Conservation (phyloP, 2,113 vertebrate species). For the Brachyistius frenatus region DNA sequence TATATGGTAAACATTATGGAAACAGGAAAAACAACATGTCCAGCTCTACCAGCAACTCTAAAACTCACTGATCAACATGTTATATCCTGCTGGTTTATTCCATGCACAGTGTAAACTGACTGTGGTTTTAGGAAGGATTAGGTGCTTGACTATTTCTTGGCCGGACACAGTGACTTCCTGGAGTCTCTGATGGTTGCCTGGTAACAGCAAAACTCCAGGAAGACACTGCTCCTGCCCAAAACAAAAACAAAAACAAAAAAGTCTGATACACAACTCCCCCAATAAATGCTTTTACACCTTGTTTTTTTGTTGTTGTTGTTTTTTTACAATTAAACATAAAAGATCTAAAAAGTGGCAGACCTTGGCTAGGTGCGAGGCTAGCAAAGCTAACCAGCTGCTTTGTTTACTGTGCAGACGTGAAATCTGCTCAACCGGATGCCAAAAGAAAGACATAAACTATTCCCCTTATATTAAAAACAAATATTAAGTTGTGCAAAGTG, state of each 20-base stretch:
- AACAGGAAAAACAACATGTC: neutral
- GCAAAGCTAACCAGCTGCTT: neutral
- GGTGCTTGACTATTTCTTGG: neutral
- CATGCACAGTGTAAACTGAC: neutral
- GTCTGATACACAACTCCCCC: neutral
- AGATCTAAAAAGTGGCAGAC: neutral
- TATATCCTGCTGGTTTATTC: neutral
- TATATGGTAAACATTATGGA: neutral
- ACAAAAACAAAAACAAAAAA: neutral
- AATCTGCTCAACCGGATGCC: neutral
- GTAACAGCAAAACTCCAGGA: conserved; percentile 22
- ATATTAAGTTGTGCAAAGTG: neutral
- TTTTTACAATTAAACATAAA: neutral
- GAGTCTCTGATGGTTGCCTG: conserved; percentile 19
- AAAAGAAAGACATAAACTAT: neutral
- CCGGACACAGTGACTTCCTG: neutral
- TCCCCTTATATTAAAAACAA: neutral
- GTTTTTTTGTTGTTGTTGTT: too few species aligned
- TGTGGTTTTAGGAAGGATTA: neutral
- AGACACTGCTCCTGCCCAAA: neutral
- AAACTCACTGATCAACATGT: conserved; percentile 12
- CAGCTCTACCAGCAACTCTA: neutral
- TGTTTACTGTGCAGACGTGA: neutral
- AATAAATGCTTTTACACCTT: neutral
- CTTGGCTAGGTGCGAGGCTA: neutral